Evolutionary conservation across 2,797 vertebrate genomes (phyloP).

Genomic region (Mycteria americana): DNA sequence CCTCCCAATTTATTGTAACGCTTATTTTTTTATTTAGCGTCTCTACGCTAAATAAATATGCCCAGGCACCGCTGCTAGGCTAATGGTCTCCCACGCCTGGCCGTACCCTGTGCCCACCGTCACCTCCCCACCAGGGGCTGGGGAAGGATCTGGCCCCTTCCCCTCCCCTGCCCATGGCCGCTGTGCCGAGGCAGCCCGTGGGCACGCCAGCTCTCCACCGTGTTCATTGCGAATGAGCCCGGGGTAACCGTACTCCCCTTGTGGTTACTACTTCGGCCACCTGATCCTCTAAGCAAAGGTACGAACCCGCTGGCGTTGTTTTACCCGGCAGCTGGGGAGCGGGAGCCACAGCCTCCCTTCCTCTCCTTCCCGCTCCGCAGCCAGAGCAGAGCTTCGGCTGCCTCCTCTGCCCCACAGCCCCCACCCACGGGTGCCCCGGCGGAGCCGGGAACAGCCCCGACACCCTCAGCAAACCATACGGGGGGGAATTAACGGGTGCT

Average conservation of each 20-base stretch:
- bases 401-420: not conserved
- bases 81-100: fast-evolving
- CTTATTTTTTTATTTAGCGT: not conserved
- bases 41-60: fast-evolving
- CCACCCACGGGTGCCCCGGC: not conserved
- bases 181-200: not conserved
- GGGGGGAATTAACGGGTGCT: fast-evolving
- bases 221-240: conserved; percentile 42
- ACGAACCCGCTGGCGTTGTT: not conserved
- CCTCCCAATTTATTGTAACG: not conserved
- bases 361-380: not conserved
- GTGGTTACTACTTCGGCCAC: not conserved
- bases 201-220: fast-evolving
- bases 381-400: not conserved
- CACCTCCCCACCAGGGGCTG: not conserved
- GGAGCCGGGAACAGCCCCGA: fast-evolving
- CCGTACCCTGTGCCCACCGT: fast-evolving
- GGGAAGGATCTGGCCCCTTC: not conserved
- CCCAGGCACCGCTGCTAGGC: not conserved
- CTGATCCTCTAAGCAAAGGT: not conserved
- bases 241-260: not conserved
- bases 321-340: not conserved
- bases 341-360: not conserved
- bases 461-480: not conserved
- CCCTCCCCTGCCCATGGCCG: not conserved